Base-by-base conservation (phyloP, 2,888 invertebrate species). In the Eupithecia inturbata region DNA sequence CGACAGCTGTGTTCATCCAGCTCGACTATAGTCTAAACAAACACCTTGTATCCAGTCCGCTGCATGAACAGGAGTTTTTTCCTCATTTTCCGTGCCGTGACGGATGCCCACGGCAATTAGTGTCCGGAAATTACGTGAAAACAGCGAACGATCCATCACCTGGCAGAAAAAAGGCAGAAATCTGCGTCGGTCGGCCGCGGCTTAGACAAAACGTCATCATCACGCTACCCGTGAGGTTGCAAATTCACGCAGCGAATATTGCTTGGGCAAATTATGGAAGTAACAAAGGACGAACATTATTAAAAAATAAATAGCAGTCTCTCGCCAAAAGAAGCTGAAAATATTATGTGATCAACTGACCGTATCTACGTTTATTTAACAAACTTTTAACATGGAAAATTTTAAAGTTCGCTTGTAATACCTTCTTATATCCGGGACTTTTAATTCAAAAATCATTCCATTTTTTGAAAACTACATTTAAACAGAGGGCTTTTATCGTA, bases 101-200 rank as follows among this genome's bases (percentile, higher is more conserved):
- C 92, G 92, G 93, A 92, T 92, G 91, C 92, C 88, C 84, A 83
- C 81, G 83, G 92, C 92, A 94, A 94, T 93, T 93, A 94, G 93
- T 88, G 92, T 88, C 89, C 92, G 93, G 93, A 93, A 92, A 94
- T 93, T 93, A 92, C 93, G 89, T 93, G 93, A 92, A 92, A 93
- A 92, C 90, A 91, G 88, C 83, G 82, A 84, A 89, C 87, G 87
- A 94, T 94, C 93, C 92, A 93, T 94, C 94, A 94, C 93, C 92
- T 90, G 90, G 80, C 84, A 87, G 85, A 89, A 91, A 93, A 93
- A 91, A 91, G 90, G 89, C 86, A 87, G 86, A 92, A 93, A 94
- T 93, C 93, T 92, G 81, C 83, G 82, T 86, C 86, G 85, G 84
- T 82, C 84, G 79, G 62, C 67, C 75, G 72, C 70, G 70, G 72